These are phyloP conservation scores for Bucco capensis DNA, from an alignment of 2,113 vertebrate genomes.

Conservation along the genomic window DNA sequence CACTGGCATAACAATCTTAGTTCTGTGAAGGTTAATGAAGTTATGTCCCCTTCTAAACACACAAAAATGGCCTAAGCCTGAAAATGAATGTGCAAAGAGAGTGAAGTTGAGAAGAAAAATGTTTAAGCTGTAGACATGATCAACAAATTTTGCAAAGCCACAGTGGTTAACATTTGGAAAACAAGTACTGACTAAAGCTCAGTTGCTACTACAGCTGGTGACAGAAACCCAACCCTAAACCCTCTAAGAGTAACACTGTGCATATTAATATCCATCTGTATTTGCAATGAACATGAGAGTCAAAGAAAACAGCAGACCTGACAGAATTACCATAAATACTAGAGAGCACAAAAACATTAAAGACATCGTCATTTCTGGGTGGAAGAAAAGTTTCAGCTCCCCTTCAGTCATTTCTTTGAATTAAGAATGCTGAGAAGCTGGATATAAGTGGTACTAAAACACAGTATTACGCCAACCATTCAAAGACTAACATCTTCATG, in stretches of 20 bases:
- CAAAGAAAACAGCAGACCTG: background rate
- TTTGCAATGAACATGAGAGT: rapidly evolving
- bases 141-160: background rate
- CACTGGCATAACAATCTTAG: background rate
- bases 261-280: background rate
- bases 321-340: background rate
- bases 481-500: rapidly evolving
- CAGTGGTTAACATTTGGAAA: background rate
- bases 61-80: background rate
- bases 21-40: background rate
- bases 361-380: background rate
- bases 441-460: rapidly evolving
- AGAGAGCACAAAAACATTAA: background rate
- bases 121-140: background rate
- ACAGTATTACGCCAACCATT: rapidly evolving
- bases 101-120: background rate
- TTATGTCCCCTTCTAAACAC: background rate
- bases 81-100: background rate
- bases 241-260: background rate
- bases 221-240: background rate
- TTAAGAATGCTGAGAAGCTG: background rate
- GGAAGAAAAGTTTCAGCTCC: background rate
- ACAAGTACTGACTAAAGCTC: background rate
- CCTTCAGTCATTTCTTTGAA: rapidly evolving
- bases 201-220: background rate